Evolutionary conservation across 2,797 vertebrate species (phyloP).

Genomic region (Huso huso): DNA sequence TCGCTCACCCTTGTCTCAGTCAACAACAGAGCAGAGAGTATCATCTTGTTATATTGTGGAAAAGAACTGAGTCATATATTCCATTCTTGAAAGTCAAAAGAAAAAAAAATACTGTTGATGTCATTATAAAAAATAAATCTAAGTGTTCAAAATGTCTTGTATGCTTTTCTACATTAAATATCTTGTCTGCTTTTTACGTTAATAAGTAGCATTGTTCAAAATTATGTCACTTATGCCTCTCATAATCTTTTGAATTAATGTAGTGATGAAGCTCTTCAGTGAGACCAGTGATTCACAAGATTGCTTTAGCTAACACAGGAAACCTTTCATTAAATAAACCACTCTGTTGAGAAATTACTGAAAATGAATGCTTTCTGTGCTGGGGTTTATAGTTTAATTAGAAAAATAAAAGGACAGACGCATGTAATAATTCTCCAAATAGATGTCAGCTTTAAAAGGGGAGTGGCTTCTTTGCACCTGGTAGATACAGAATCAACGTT

Average conservation of each 20-base stretch:
- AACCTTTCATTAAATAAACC: conserved; percentile 77
- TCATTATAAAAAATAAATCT: conserved; percentile 70
- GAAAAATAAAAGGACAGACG: conserved; percentile 29
- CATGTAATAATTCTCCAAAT: conserved; percentile 22
- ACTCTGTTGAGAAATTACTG: conserved; percentile 71
- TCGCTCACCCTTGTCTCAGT: not conserved
- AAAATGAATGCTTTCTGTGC: conserved; percentile 79
- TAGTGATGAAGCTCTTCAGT: conserved; percentile 79
- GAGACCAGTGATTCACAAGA: conserved; percentile 75
- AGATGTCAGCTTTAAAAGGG: too few relatives aligned
- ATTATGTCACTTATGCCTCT: conserved; percentile 80
- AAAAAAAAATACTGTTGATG: conserved; percentile 53
- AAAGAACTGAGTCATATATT: conserved; percentile 44
- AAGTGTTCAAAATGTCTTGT: conserved; percentile 52
- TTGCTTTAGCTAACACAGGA: conserved; percentile 82
- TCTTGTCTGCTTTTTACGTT: too few relatives aligned
- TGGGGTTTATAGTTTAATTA: conserved; percentile 72
- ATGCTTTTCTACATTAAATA: conserved; percentile 60
- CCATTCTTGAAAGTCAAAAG: conserved; percentile 50
- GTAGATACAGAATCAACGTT: too few relatives aligned
- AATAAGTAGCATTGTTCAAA: conserved; percentile 83
- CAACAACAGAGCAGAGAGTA: not conserved
- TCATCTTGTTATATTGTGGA: conserved; percentile 30
- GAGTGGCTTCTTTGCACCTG: too few relatives aligned
- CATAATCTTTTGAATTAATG: conserved; percentile 91